Evolutionary conservation across 1,140 invertebrate species (phyloP).

Genomic region (Ephestia elutella): DNA sequence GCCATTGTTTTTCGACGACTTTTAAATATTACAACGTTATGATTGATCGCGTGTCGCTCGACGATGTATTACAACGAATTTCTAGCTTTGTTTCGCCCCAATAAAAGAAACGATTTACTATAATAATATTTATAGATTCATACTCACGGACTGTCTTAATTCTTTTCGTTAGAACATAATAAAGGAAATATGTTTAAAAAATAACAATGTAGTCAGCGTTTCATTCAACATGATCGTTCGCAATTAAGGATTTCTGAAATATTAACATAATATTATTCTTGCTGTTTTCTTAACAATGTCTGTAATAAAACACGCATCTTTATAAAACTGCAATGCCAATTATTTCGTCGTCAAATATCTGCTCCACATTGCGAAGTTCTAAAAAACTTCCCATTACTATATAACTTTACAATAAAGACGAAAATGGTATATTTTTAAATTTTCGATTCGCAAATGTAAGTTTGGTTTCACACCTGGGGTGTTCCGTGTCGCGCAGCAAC

Average conservation of each 20-base stretch:
- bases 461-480: slow-evolving; percentile 10
- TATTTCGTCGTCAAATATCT: slow-evolving; percentile 1
- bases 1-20: slow-evolving; percentile 15
- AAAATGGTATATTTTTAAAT: neutral
- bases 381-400: neutral
- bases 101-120: slow-evolving; percentile 11
- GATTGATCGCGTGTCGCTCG: slow-evolving; percentile 12
- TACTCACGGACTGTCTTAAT: neutral
- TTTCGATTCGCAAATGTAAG: neutral
- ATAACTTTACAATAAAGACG: neutral
- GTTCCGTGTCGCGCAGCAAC: slow-evolving; percentile 46
- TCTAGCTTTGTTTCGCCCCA: slow-evolving; percentile 4
- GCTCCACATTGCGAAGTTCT: neutral
- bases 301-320: slow-evolving; percentile 5
- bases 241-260: neutral
- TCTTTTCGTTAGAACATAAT: neutral
- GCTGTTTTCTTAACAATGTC: neutral
- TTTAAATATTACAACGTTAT: slow-evolving; percentile 10
- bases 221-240: neutral
- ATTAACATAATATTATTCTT: slow-evolving; percentile 1
- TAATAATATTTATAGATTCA: slow-evolving; percentile 8
- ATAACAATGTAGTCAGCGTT: neutral
- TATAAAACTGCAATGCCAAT: slow-evolving; percentile 9
- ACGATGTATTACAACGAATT: slow-evolving; percentile 3
- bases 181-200: neutral